phyloP scores from a whole-genome alignment of 2,113 vertebrate genomes.

The Vidua chalybeata region DNA sequence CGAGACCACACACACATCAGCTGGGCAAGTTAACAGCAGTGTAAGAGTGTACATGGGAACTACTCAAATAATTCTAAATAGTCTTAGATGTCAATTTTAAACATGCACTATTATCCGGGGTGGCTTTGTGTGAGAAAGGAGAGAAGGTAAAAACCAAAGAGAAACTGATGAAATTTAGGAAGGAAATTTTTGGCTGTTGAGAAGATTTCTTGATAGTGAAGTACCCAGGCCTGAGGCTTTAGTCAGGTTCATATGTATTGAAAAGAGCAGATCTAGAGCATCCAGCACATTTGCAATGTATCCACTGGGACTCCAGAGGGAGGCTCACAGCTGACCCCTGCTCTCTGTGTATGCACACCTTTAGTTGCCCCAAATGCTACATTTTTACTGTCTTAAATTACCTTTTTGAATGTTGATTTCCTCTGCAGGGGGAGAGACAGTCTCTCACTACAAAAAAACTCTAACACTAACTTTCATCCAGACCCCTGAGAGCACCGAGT shows the following conservation, averaged over 20 bases:
- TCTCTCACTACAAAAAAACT: not conserved
- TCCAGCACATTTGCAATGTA: not conserved
- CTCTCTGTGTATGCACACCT: not conserved
- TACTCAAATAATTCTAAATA: not conserved
- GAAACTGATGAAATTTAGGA: not conserved
- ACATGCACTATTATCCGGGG: not conserved
- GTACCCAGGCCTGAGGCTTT: not conserved
- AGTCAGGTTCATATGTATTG: not conserved
- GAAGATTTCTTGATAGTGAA: not conserved
- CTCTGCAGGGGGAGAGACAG: not conserved
- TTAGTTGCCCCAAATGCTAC: not conserved
- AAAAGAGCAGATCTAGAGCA: not conserved
- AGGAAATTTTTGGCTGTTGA: not conserved
- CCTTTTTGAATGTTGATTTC: not conserved
- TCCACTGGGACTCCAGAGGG: fast-evolving
- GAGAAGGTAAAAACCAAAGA: not conserved
- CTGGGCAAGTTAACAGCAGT: not conserved
- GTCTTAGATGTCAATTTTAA: not conserved
- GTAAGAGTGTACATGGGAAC: not conserved
- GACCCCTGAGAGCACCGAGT: fast-evolving
- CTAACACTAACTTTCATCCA: not conserved
- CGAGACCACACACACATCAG: not conserved
- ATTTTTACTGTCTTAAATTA: not conserved
- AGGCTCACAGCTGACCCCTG: not conserved
- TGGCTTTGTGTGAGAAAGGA: not conserved